Evolutionary conservation across 2,888 invertebrate genomes (phyloP), one percentile per base, ranked within the genome.

Genomic region (Drosophila mayaguana): DNA sequence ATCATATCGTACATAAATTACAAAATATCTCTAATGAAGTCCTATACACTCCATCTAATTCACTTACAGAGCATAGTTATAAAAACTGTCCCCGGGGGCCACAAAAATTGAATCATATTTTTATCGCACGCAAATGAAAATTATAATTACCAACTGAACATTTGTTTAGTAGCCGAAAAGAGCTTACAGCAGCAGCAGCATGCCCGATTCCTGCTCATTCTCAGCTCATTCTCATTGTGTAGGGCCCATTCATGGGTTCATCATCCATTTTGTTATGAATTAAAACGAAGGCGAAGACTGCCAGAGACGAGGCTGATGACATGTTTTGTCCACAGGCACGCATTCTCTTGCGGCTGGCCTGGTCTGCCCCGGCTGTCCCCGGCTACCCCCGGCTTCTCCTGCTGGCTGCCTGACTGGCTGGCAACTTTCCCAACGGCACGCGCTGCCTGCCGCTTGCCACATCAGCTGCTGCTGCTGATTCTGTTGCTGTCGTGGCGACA

Each of bases 381-480:
- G 63, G 57, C 53, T 66, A 12, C 38, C 61, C 56, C 28, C 8
- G 11, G 67, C n/a, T n/a, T n/a, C n/a, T n/a, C n/a, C n/a, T n/a
- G 54, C 50, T 64, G 60, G 16, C 46, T 60, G 70, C 53, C 55
- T 67, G 53, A 11, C 46, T 63, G 66, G 66, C 66, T 86, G 85
- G 87, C 86, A 86, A 88, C 63, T 86, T 90, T 90, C 86, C 90
- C 90, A 86, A 90, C 87, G 87, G 90, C 90, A 86, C 89, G 90
- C 86, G 89, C 67, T 77, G 72, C 69, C 75, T 42, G 48, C 46
- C 40, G 14, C 54, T 14, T 59, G 59, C 59, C 18, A 38, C 20
- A 43, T 51, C 60, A 53, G 54, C 45, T 77, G 73, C 51, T 50
- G 40, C 42, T 65, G 51, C 11, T 51, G 34, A 16, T 63, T 53